Evolutionary conservation across 2,888 invertebrate genomes (phyloP).

Genomic region (Pachliopta kotzebuea): DNA sequence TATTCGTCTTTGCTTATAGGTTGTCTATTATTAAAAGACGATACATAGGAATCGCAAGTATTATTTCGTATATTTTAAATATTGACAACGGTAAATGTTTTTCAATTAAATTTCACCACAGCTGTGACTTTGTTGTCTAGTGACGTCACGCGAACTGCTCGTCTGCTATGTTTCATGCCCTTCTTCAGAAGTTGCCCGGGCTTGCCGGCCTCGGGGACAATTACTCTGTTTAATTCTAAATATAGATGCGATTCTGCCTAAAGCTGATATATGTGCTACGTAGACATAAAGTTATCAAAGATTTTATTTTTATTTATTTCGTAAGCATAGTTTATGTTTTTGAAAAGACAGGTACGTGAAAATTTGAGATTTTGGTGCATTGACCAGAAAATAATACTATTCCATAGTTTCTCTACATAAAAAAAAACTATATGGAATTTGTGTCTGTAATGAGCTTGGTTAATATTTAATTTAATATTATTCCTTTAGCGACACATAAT

Average conservation of each 20-base stretch:
- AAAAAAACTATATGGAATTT: too few species aligned
- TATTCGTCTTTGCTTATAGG: too few species aligned
- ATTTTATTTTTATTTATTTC: neutral
- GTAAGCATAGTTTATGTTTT: neutral
- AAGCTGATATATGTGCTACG: constrained; percentile 3
- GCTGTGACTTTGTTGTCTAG: neutral
- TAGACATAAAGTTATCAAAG: constrained; percentile 2
- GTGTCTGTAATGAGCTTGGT: too few species aligned
- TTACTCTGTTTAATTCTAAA: constrained; percentile 38
- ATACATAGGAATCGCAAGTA: too few species aligned
- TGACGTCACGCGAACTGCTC: constrained; percentile 70
- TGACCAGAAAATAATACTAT: too few species aligned
- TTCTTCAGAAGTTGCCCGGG: constrained; percentile 52
- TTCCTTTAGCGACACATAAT: too few species aligned
- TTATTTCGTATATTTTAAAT: too few species aligned
- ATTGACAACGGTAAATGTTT: too few species aligned
- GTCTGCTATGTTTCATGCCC: constrained; percentile 53
- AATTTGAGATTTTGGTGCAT: constrained; percentile 1
- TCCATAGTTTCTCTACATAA: too few species aligned
- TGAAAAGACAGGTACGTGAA: constrained; percentile 14
- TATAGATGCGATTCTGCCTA: constrained; percentile 42
- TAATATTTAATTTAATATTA: too few species aligned
- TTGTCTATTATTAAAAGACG: too few species aligned
- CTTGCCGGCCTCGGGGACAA: constrained; percentile 35
- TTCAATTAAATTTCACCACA: constrained; percentile 13